Percentiles rank a stretch among this genome's conserved stretches.
Conservation (phyloP, 2,113 vertebrate species). For the Ceyx margarethae region DNA sequence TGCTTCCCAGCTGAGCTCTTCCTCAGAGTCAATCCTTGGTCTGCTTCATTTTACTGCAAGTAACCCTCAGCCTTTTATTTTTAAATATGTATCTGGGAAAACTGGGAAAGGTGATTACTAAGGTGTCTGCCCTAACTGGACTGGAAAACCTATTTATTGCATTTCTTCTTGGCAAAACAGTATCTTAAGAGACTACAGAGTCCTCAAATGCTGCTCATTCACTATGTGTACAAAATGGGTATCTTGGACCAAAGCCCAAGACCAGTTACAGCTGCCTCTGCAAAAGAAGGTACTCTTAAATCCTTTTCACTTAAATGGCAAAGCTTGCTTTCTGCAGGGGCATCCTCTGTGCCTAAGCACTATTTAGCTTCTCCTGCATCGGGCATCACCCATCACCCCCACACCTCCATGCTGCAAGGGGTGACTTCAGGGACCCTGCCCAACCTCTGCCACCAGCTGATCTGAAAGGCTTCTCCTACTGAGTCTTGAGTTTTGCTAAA, state of each 20-base stretch:
- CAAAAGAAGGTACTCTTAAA: background rate
- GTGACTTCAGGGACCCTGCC: fast-evolving
- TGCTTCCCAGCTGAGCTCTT: background rate
- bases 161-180: background rate
- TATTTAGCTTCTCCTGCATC: background rate
- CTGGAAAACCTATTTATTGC: background rate
- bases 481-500: background rate
- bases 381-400: background rate
- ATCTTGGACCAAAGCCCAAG: conserved; percentile 7
- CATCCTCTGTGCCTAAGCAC: background rate
- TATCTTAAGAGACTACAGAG: background rate
- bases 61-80: background rate
- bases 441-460: background rate
- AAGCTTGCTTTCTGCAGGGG: background rate
- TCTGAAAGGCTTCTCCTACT: background rate
- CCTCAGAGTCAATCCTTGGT: background rate
- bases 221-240: background rate
- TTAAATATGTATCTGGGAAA: background rate
- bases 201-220: background rate
- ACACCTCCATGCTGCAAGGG: fast-evolving
- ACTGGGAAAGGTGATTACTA: background rate
- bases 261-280: conserved; percentile 12
- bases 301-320: background rate
- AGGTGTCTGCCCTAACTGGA: background rate
- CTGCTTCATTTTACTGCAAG: background rate